A percentile compares a stretch with the other conserved stretches of the same genome.
These are phyloP conservation scores for Rallus limicola DNA, from an alignment of 2,113 vertebrate species.

Conservation along the genomic window DNA sequence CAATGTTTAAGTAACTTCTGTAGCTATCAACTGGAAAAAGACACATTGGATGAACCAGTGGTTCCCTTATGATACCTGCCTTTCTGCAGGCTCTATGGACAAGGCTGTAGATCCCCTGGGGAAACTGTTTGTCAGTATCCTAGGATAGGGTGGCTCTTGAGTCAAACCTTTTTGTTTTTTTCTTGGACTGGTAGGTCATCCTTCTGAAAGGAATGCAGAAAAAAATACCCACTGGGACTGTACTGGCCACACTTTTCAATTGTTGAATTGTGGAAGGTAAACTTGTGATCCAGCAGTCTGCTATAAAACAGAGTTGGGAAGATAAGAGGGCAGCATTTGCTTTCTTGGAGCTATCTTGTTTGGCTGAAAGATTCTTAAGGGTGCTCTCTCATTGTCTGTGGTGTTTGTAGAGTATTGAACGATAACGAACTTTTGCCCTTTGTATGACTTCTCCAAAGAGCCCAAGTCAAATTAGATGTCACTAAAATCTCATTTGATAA, in stretches of 20 bases:
- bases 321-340: neutral
- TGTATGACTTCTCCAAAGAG: neutral
- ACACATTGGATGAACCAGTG: fast-evolving
- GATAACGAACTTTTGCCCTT: neutral
- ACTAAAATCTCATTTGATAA: neutral
- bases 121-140: neutral
- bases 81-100: neutral
- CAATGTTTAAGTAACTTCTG: neutral
- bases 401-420: neutral
- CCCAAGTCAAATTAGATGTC: neutral
- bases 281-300: fast-evolving
- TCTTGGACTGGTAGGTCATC: neutral
- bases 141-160: neutral
- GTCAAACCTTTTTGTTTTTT: neutral
- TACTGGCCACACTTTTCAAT: neutral
- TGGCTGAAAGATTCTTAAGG: neutral
- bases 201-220: neutral
- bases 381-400: neutral
- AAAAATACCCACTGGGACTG: neutral
- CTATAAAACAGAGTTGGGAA: neutral
- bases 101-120: neutral
- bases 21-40: neutral
- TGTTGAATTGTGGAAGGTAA: neutral
- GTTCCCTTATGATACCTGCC: neutral
- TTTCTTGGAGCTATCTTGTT: neutral